These are phyloP conservation scores for Mercenaria mercenaria DNA, from an alignment of 1,140 invertebrate species.

Conservation along the genomic window DNA sequence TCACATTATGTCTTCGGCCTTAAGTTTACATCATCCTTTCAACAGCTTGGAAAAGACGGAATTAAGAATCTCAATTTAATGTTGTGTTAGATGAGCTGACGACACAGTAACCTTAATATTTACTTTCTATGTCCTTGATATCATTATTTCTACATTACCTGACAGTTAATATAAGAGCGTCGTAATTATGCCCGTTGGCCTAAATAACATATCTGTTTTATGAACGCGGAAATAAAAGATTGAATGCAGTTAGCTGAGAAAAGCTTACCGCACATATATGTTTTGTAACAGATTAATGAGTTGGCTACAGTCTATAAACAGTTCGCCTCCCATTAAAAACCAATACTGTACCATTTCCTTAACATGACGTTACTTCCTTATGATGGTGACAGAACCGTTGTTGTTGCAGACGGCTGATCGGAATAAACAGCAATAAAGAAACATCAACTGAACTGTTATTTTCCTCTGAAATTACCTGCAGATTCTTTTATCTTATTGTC, in stretches of 20 bases:
- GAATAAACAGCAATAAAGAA: no score
- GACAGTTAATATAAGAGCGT: background rate
- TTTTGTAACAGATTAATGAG: background rate
- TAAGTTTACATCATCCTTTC: no score
- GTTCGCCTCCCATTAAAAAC: background rate
- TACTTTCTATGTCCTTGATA: background rate
- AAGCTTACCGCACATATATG: background rate
- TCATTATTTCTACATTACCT: background rate
- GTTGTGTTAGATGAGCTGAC: background rate
- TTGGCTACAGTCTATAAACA: background rate
- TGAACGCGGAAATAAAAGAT: background rate
- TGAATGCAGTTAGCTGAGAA: background rate
- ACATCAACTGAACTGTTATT: background rate
- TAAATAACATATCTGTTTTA: background rate
- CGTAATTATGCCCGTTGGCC: conserved; percentile 1
- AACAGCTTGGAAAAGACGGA: no score
- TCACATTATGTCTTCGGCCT: no score
- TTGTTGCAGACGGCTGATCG: no score
- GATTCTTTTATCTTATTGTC: background rate
- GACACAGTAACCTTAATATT: background rate
- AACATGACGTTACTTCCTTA: background rate
- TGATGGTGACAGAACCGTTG: no score
- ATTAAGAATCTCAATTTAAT: no score
- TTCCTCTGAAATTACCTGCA: background rate
- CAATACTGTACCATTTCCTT: background rate